Conservation (phyloP, 2,797 vertebrate species). For the Phalanger gymnotis region DNA sequence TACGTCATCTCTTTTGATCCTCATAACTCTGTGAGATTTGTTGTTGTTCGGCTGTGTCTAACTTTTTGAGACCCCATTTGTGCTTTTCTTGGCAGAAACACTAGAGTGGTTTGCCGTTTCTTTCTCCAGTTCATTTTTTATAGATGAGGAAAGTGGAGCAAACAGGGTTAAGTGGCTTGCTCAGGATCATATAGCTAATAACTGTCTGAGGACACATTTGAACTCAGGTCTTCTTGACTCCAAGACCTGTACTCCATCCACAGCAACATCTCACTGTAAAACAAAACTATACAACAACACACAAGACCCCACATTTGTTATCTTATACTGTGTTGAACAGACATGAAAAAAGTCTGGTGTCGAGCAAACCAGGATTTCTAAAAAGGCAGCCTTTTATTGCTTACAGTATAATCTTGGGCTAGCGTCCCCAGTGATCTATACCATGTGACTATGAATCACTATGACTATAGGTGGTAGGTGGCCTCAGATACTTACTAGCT, state of each 20-base stretch:
- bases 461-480: background rate
- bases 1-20: background rate
- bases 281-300: background rate
- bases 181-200: background rate
- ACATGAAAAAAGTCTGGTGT: background rate
- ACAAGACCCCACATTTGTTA: background rate
- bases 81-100: background rate
- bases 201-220: background rate
- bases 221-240: background rate
- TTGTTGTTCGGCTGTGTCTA: background rate
- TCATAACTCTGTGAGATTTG: background rate
- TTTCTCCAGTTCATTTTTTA: background rate
- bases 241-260: background rate
- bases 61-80: background rate
- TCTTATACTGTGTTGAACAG: background rate
- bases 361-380: background rate
- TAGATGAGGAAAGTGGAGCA: background rate
- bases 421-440: background rate
- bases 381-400: background rate
- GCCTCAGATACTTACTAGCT: background rate
- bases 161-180: too few relatives aligned
- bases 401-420: background rate
- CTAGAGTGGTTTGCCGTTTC: background rate
- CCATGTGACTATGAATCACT: background rate
- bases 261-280: background rate